Base-by-base conservation (phyloP, 2,888 invertebrate genomes). In the Cataglyphis livida region DNA sequence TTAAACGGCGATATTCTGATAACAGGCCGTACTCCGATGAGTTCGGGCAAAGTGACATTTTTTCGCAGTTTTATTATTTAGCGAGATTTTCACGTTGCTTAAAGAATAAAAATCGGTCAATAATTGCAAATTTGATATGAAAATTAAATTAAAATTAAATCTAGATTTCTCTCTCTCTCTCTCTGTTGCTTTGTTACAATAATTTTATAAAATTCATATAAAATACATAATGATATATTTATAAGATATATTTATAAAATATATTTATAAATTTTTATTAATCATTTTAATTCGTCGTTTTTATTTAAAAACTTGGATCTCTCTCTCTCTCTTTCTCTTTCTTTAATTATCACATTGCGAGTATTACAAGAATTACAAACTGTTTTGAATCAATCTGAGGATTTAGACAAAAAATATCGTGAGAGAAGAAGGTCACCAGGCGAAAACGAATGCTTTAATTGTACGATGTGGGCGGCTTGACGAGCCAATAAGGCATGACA, bases 391-490 rank as follows among this genome's bases (percentile, higher is more conserved):
- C 44, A 10, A 78, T 68, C 32, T 12, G 18, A 1, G 74, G 73
- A 59, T 65, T 71, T 81, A 35, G 1, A 5, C n/a, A 18, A 25
- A 44, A 68, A 73, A 75, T 86, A 87, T 88, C 89, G 90, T 91
- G 91, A 89, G 92, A 92, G 81, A 84, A 82, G 71, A 73, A 57
- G 54, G 66, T 79, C 82, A 61, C 79, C 66, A 79, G 85, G 88
- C 87, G 88, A 86, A 91, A 91, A 89, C 90, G 90, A 90, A 90
- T 91, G 87, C 89, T 90, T 90, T 87, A 91, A 90, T 90, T 81
- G 85, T 66, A 75, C 84, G 84, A 93, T 94, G 93, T 93, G 94
- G 94, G 93, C 91, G 93, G 92, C 89, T 92, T 92, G 92, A 94
- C 92, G 91, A 86, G 82, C 92, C 92, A 93, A 93, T 93, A 93